Percentiles rank a stretch among this genome's conserved stretches.
Evolutionary conservation across 2,888 invertebrate species (phyloP).

Genomic region (Spatulosminthurus flaviceps): DNA sequence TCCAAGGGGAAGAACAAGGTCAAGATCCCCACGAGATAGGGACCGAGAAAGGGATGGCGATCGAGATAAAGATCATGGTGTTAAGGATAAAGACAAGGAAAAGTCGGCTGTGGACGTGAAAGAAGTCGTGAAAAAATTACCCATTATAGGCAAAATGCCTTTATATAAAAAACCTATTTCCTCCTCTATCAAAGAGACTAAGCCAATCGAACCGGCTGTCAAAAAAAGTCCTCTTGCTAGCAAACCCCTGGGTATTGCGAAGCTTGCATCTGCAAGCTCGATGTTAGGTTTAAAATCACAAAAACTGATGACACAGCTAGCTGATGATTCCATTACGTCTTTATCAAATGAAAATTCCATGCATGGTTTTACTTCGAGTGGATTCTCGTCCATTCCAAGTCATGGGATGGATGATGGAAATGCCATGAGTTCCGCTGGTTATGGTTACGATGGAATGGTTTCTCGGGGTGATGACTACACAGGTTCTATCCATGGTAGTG

Average conservation of each 20-base stretch:
- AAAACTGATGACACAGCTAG: background rate
- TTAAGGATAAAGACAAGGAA: constrained; percentile 49
- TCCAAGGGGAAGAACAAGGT: constrained; percentile 36
- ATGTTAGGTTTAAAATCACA: background rate
- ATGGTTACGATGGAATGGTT: constrained; percentile 35
- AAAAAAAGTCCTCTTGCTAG: background rate
- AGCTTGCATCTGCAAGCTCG: background rate
- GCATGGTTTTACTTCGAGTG: constrained; percentile 6
- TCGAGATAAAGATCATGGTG: constrained; percentile 44
- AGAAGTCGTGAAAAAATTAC: constrained; percentile 59
- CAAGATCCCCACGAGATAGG: constrained; percentile 35
- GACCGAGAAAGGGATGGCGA: constrained; percentile 37
- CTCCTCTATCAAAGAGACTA: background rate
- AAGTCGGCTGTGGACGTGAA: constrained; percentile 52
- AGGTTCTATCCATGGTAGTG: constrained; percentile 26
- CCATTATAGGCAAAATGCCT: constrained; percentile 64
- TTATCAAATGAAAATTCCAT: constrained; percentile 49
- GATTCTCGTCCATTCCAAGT: background rate
- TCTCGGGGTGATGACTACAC: constrained; percentile 35
- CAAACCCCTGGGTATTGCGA: background rate
- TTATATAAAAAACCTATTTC: constrained; percentile 58
- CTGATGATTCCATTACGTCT: constrained; percentile 24
- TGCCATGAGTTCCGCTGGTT: constrained; percentile 23
- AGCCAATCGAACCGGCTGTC: background rate
- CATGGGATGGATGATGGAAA: constrained; percentile 1